Conservation (phyloP, 2,888 invertebrate species). For the Podotricha telesiphe region DNA sequence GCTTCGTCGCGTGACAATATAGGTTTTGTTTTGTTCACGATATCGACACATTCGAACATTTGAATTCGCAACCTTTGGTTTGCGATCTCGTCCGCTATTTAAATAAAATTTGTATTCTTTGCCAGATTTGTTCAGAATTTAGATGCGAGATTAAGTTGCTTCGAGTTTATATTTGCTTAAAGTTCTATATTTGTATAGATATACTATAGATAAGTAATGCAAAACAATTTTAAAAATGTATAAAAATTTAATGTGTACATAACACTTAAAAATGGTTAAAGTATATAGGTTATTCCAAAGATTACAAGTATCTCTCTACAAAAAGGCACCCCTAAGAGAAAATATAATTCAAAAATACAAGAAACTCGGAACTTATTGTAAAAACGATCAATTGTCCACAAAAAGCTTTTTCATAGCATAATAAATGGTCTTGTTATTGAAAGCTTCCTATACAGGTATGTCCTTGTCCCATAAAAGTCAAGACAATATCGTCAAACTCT, state of each 20-base stretch:
- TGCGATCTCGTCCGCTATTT: constrained; percentile 1
- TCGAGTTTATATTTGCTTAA: not conserved
- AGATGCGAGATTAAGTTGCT: not conserved
- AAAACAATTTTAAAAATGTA: no score
- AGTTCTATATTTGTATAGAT: no score
- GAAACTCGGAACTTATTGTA: not conserved
- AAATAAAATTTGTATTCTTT: constrained; percentile 8
- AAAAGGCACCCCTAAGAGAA: no score
- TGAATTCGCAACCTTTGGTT: constrained; percentile 18
- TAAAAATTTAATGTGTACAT: no score
- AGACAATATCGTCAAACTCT: constrained; percentile 16
- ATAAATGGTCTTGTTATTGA: constrained; percentile 4
- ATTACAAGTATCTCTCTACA: no score
- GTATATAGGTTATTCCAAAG: no score
- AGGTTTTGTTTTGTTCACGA: constrained; percentile 11
- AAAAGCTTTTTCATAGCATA: not conserved
- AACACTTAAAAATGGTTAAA: no score
- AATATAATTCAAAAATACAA: no score
- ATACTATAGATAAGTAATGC: no score
- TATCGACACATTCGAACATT: constrained; percentile 28
- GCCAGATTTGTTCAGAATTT: constrained; percentile 1
- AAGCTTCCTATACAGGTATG: constrained; percentile 5
- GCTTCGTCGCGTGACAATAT: constrained; percentile 7
- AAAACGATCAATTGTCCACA: not conserved
- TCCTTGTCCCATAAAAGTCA: constrained; percentile 16